phyloP scores from a whole-genome alignment of 1,140 invertebrate species.

The Saxidomus purpurata region DNA sequence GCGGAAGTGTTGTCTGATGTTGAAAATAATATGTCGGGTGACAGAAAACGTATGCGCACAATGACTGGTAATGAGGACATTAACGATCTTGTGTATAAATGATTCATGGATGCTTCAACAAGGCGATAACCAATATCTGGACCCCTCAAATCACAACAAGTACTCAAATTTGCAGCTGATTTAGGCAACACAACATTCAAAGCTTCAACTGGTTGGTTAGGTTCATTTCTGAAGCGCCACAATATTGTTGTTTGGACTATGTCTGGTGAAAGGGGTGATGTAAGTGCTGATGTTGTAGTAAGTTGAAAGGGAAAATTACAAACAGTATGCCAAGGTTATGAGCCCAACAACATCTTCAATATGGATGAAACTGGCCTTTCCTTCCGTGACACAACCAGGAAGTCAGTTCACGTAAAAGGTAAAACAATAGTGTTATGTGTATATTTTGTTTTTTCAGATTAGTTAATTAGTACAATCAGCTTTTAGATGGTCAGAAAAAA shows the following conservation, averaged over 20 bases:
- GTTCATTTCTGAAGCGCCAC: slow-evolving; percentile 54
- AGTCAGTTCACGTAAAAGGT: slow-evolving; percentile 56
- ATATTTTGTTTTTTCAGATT: neutral
- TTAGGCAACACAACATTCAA: slow-evolving; percentile 69
- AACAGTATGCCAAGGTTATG: slow-evolving; percentile 62
- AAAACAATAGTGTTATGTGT: neutral
- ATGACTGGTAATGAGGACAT: slow-evolving; percentile 62
- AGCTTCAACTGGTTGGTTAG: too few species aligned
- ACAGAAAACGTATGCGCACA: slow-evolving; percentile 36
- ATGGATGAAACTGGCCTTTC: slow-evolving; percentile 74
- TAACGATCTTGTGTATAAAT: slow-evolving; percentile 44
- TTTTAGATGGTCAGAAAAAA: neutral
- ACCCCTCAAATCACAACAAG: slow-evolving; percentile 57
- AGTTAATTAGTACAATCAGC: too few species aligned
- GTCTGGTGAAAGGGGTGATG: slow-evolving; percentile 64
- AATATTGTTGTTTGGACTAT: slow-evolving; percentile 62
- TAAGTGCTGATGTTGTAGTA: slow-evolving; percentile 18
- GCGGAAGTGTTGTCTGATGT: slow-evolving; percentile 38
- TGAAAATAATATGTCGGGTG: slow-evolving; percentile 44
- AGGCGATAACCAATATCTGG: slow-evolving; percentile 53
- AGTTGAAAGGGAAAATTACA: slow-evolving; percentile 59
- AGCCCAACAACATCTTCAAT: slow-evolving; percentile 71
- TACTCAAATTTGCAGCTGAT: slow-evolving; percentile 65
- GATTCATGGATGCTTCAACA: slow-evolving; percentile 43
- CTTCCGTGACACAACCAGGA: slow-evolving; percentile 20